Base-by-base conservation (phyloP, 2,888 invertebrate species). In the Onthophagus sagittarius region DNA sequence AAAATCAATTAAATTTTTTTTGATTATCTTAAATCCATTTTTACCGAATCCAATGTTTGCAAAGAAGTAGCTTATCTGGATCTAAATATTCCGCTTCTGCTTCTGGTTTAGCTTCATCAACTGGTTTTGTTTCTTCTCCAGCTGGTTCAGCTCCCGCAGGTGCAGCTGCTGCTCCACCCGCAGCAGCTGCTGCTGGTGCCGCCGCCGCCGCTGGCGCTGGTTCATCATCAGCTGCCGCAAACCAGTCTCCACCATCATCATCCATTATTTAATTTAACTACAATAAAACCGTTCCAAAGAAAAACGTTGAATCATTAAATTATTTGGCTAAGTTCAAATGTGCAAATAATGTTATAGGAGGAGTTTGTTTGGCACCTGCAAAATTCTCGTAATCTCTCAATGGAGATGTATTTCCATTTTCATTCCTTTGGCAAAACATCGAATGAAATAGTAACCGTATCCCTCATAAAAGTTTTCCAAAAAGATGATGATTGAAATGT, bases 21-120 rank as follows among this genome's bases (percentile, higher is more conserved):
- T 23, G 23, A 1, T 23, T 1, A 23, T 23, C 23, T 23, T 23
- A 23, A 23, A 23, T 1, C 3, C 3, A 23, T 23, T 23, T 63
- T 72, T 85, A 92, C 89, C 94, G 91, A 82, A 92, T 93, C 95
- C 95, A 95, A 83, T 95, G 94, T 83, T 90, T 92, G 86, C 92
- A 92, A 77, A 93, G 87, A 72, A 94, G 88, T 79, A 92, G 90
- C 80, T 89, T 91, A 78, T 89, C 88, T 33, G 89, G 88, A 75
- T 92, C 91, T 79, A 90, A 88, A 77, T 83, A 83, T 72, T 82
- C 83, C 13, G 77, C 80, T 73, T 81, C 84, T 71, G 81, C 82
- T 75, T 83, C 82, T 62, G 84, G 82, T 70, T 85, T 73, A 32
- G 76, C 73, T 70, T 78, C 77, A 7, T 70, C 77, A 32, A 70